A percentile compares a stretch with the other conserved stretches of the same genome.
Evolutionary conservation across 2,888 invertebrate species (phyloP).

Genomic region (Halictus quadricinctus): DNA sequence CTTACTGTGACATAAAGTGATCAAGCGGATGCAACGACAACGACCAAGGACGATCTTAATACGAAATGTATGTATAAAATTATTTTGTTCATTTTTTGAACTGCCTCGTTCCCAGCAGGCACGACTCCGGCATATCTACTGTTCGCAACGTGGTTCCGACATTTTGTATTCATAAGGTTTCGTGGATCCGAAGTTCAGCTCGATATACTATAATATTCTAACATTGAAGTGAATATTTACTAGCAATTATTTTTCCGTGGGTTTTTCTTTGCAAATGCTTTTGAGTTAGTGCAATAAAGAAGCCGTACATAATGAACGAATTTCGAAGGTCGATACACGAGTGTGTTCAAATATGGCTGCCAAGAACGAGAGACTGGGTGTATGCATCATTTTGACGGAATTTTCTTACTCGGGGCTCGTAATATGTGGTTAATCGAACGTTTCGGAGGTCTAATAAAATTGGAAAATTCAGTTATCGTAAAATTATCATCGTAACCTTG

Average conservation of each 20-base stretch:
- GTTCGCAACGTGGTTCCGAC: slow-evolving; percentile 72
- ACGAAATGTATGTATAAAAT: slow-evolving; percentile 59
- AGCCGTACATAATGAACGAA: neutral
- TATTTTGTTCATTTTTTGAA: slow-evolving; percentile 22
- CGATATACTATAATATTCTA: neutral
- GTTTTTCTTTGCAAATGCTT: neutral
- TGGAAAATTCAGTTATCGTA: neutral
- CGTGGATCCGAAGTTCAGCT: neutral
- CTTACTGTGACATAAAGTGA: slow-evolving; percentile 49
- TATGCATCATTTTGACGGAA: neutral
- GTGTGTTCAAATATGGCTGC: slow-evolving; percentile 54
- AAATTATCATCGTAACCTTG: neutral
- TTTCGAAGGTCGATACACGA: slow-evolving; percentile 24
- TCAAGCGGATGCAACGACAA: slow-evolving; percentile 54
- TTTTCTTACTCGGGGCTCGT: neutral
- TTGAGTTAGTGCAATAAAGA: neutral
- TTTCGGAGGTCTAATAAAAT: neutral
- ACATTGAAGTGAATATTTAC: neutral
- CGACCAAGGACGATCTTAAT: slow-evolving; percentile 12
- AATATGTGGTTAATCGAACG: neutral
- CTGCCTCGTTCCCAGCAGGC: neutral
- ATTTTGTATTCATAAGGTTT: slow-evolving; percentile 64
- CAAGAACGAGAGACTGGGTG: neutral
- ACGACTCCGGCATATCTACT: slow-evolving; percentile 39
- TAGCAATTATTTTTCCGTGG: neutral